These are phyloP conservation scores for Corythucha ciliata DNA, from an alignment of 2,888 invertebrate genomes.

Conservation along the genomic window DNA sequence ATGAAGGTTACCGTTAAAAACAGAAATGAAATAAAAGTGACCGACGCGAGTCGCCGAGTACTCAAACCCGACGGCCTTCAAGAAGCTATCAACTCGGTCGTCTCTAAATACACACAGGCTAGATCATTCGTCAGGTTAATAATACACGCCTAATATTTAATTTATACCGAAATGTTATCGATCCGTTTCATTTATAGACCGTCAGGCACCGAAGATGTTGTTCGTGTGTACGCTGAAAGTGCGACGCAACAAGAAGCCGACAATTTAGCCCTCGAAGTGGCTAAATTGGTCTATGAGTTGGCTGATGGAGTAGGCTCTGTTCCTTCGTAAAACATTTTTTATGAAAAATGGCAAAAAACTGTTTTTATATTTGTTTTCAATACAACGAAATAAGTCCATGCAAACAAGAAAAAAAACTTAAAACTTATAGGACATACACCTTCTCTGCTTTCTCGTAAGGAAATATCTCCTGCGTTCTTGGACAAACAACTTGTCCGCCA, in stretches of 20 bases:
- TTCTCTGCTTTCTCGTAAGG: slow-evolving; percentile 87
- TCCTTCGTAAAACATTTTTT: slow-evolving; percentile 12
- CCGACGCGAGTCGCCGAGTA: slow-evolving; percentile 77
- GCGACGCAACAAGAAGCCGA: slow-evolving; percentile 61
- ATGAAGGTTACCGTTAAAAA: slow-evolving; percentile 83
- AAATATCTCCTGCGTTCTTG: slow-evolving; percentile 86
- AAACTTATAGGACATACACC: slow-evolving; percentile 86
- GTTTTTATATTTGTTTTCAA: too few relatives aligned
- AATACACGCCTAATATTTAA: slow-evolving; percentile 1
- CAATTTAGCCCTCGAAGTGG: slow-evolving; percentile 64
- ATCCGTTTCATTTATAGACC: slow-evolving; percentile 49
- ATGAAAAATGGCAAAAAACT: too few relatives aligned
- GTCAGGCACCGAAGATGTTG: slow-evolving; percentile 95
- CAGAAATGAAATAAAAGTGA: slow-evolving; percentile 72
- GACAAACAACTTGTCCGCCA: slow-evolving; percentile 85
- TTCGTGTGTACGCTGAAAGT: slow-evolving; percentile 93
- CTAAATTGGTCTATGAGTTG: slow-evolving; percentile 60
- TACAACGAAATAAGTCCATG: too few relatives aligned
- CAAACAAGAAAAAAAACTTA: neutral
- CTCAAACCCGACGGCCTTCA: slow-evolving; percentile 77
- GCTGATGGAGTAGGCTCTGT: slow-evolving; percentile 57
- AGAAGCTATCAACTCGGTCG: slow-evolving; percentile 61
- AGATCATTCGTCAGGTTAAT: slow-evolving; percentile 73
- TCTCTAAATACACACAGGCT: slow-evolving; percentile 57
- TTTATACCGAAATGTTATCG: neutral